A percentile compares a stretch with the other conserved stretches of the same genome.
Evolutionary conservation across 2,113 vertebrate genomes (phyloP).

Genomic region (Colius striatus): DNA sequence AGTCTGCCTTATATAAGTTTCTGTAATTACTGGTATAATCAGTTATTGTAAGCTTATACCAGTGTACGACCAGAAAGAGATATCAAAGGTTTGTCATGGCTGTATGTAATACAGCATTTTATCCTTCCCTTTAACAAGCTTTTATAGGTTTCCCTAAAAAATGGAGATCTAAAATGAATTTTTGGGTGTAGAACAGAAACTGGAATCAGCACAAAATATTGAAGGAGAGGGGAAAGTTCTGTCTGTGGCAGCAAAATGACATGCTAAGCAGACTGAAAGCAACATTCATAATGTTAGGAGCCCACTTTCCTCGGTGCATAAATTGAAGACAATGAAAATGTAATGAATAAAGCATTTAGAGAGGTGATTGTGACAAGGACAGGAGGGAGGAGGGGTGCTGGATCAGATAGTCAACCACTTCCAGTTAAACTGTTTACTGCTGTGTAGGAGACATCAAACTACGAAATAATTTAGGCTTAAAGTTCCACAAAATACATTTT

Average conservation of each 20-base stretch:
- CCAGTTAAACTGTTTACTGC: not conserved
- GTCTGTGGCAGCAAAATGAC: not conserved
- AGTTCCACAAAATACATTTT: not conserved
- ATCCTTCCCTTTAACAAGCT: not conserved
- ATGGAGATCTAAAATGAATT: not conserved
- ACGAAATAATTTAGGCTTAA: not conserved
- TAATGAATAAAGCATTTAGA: constrained; percentile 38
- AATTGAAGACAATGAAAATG: constrained; percentile 50
- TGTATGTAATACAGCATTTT: not conserved
- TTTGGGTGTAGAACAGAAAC: constrained; percentile 6
- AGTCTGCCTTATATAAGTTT: not conserved
- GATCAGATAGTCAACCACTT: not conserved
- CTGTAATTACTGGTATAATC: not conserved
- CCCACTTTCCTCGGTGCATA: constrained; percentile 20
- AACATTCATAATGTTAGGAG: constrained; percentile 15
- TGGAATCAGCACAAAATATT: not conserved
- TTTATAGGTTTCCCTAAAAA: not conserved
- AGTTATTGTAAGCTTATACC: not conserved
- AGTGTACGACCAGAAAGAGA: not conserved
- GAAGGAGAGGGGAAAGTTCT: not conserved
- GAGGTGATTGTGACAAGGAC: constrained; percentile 53
- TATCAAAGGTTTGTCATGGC: not conserved
- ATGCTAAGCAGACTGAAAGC: constrained; percentile 23
- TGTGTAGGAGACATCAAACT: not conserved
- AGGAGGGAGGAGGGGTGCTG: not conserved